Evolutionary conservation across 1,140 invertebrate species (phyloP).

Genomic region (Trissolcus basalis): DNA sequence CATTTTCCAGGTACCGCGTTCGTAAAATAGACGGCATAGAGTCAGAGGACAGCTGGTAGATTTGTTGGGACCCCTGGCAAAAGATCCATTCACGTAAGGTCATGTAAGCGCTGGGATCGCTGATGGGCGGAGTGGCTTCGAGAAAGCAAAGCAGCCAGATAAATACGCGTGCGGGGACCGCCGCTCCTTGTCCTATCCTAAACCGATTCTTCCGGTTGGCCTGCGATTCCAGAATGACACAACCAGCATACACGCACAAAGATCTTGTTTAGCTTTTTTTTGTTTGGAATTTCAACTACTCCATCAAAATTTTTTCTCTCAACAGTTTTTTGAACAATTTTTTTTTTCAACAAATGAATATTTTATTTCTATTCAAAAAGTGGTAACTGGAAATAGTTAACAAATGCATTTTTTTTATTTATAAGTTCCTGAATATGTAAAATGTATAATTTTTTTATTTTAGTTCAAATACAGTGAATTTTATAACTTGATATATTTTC

Average conservation of each 20-base stretch:
- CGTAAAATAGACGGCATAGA: slow-evolving; percentile 57
- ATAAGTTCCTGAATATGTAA: no score
- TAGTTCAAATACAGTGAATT: no score
- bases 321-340: no score
- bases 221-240: slow-evolving; percentile 55
- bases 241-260: slow-evolving; percentile 46
- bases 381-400: no score
- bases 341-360: no score
- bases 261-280: slow-evolving; percentile 34
- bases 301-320: slow-evolving; percentile 16
- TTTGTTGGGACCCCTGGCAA: slow-evolving; percentile 57
- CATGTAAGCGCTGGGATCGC: slow-evolving; percentile 59
- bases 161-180: slow-evolving; percentile 36
- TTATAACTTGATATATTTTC: no score
- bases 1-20: slow-evolving; percentile 67
- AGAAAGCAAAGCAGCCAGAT: slow-evolving; percentile 54
- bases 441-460: no score
- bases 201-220: slow-evolving; percentile 68
- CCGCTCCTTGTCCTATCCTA: slow-evolving; percentile 52
- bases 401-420: no score
- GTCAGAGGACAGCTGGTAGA: slow-evolving; percentile 62
- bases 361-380: no score
- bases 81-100: slow-evolving; percentile 64
- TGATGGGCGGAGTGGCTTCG: slow-evolving; percentile 40
- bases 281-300: slow-evolving; percentile 18